Evolutionary conservation across 1,140 invertebrate genomes (phyloP).

Genomic region (Drosophila lacteicornis): DNA sequence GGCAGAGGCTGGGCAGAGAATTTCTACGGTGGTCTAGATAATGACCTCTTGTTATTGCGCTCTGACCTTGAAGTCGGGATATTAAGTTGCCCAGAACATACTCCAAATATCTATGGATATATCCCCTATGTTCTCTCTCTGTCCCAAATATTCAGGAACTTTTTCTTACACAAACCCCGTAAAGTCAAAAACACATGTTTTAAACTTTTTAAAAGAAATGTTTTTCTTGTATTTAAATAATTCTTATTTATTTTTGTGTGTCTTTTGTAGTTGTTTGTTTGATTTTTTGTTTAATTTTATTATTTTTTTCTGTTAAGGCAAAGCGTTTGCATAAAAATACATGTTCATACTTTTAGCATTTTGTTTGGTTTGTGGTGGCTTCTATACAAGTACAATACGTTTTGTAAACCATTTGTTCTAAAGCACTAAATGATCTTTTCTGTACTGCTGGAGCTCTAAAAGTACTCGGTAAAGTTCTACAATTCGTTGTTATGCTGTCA

Average conservation of each 20-base stretch:
- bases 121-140: no score
- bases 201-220: slow-evolving; percentile 53
- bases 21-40: no score
- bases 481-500: slow-evolving; percentile 21
- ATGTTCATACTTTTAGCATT: slow-evolving; percentile 41
- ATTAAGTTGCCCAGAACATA: no score
- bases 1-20: no score
- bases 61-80: no score
- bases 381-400: slow-evolving; percentile 57
- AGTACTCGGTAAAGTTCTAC: slow-evolving; percentile 28
- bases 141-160: no score
- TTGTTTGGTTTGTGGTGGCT: slow-evolving; percentile 45
- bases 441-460: slow-evolving; percentile 28
- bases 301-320: slow-evolving; percentile 63
- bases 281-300: neutral
- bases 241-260: slow-evolving; percentile 35
- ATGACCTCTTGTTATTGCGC: no score
- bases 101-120: no score
- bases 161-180: neutral
- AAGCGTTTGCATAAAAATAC: slow-evolving; percentile 84
- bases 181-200: slow-evolving; percentile 10
- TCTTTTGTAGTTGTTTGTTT: slow-evolving; percentile 26
- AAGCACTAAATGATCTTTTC: slow-evolving; percentile 48
- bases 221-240: slow-evolving; percentile 62
- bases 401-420: slow-evolving; percentile 67